A percentile compares a stretch with the other conserved stretches of the same genome.
Evolutionary conservation across 64 coral and sea anemone genomes (phyloP).

Genomic region (Trachythela sp.): DNA sequence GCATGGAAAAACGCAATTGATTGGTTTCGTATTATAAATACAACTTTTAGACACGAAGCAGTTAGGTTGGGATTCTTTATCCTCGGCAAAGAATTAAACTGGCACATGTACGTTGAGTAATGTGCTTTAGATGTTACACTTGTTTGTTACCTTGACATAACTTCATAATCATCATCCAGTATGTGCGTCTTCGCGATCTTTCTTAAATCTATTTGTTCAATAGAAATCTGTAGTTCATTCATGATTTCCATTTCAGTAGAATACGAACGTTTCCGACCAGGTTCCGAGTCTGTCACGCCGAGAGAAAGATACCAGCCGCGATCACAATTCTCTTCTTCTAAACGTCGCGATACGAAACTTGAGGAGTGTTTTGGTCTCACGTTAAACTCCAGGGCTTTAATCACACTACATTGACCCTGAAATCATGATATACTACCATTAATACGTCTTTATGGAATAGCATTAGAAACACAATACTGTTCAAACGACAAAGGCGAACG

Average conservation of each 20-base stretch:
- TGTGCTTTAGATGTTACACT: too few relatives aligned
- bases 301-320: not conserved
- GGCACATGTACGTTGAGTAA: too few relatives aligned
- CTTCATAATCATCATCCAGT: not conserved
- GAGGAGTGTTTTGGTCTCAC: not conserved
- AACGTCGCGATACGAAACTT: conserved; percentile 31
- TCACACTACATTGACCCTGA: conserved; percentile 81
- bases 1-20: too few relatives aligned
- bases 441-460: not conserved
- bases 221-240: not conserved
- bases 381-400: conserved; percentile 72
- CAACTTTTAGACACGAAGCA: too few relatives aligned
- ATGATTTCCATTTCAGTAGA: conserved; percentile 3
- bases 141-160: not conserved
- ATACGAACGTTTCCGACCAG: not conserved
- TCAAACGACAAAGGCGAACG: too few relatives aligned
- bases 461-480: not conserved
- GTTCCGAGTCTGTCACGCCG: not conserved
- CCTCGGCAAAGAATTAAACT: too few relatives aligned
- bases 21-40: too few relatives aligned
- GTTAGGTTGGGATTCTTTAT: too few relatives aligned
- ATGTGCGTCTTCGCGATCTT: conserved; percentile 5
- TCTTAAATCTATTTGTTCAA: conserved; percentile 17
- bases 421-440: not conserved
- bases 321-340: not conserved